Evolutionary conservation across 2,888 invertebrate species (phyloP), one percentile per base, ranked within the genome.

Genomic region (Elmis aenea): DNA sequence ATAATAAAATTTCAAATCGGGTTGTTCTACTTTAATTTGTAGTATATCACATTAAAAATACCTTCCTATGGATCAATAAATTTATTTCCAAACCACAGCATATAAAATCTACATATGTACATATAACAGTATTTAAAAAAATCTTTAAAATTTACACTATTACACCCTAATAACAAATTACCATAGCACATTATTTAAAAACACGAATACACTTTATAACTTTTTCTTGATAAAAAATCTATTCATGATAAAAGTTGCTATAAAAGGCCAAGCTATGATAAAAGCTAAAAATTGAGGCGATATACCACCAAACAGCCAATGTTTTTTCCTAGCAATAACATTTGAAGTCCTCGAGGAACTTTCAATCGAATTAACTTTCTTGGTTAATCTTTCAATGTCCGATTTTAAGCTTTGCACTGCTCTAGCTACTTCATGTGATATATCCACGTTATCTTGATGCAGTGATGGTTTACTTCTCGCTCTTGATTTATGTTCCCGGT

Each of bases 241-340:
- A 45, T 61, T 60, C 48, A 64, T 53, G 26, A 68, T 50, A 44
- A 64, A 58, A 46, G 51, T 72, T 3, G 74, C 78, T 26, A 82
- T 45, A 55, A 84, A 71, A 3, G 85, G 85, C 85, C 85, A 85
- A 36, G 76, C 44, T 13, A 81, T 54, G 46, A 84, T 61, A 42
- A 83, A 68, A 28, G 72, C 57, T 30, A 83, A 64, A 1, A 82
- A 69, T 2, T 72, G 69, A 13, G 71, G 51, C 6, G 61, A 55
- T 5, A 66, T 33, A 16, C 54, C 56, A 13, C 45, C 45, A 14
- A 59, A 56, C 13, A 51, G 42, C 29, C 44, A 42, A 23, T 32
- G 43, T 31, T 49, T 51, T 26, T 46, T 51, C 26, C 36, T 41
- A 3, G 34, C 31, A 11, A 43, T 40, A 13, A 26, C 13, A 6